Evolutionary conservation across 2,113 vertebrate species (phyloP).

Genomic region (Jacana jacana): DNA sequence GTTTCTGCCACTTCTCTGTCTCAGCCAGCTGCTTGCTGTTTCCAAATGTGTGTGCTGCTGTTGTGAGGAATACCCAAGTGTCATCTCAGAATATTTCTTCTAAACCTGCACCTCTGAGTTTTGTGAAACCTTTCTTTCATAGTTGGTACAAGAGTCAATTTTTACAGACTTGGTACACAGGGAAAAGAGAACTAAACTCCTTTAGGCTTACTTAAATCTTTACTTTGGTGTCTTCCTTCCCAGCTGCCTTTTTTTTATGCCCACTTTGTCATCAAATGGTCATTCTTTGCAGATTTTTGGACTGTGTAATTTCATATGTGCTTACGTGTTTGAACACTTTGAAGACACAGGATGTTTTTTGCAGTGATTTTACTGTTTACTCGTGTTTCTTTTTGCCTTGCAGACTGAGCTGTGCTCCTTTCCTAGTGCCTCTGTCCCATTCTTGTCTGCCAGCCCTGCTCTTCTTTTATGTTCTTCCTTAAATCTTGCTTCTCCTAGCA

Average conservation of each 20-base stretch:
- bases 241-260: not conserved
- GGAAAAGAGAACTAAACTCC: not conserved
- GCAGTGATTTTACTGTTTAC: not conserved
- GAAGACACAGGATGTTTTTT: not conserved
- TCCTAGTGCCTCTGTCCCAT: constrained; percentile 2
- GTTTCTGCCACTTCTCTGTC: not conserved
- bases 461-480: constrained; percentile 49
- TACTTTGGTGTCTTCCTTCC: not conserved
- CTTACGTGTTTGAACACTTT: not conserved
- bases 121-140: not conserved
- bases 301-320: not conserved
- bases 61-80: not conserved
- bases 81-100: not conserved
- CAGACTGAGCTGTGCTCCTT: constrained; percentile 5
- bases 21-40: not conserved
- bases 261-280: not conserved
- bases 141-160: not conserved
- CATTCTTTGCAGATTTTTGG: not conserved
- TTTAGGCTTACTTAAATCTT: not conserved
- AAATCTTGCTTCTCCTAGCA: constrained; percentile 50
- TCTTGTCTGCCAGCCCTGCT: constrained; percentile 31
- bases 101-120: not conserved
- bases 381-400: not conserved
- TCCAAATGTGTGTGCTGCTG: not conserved
- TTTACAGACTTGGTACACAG: not conserved